Evolutionary conservation across 2,888 invertebrate species (phyloP), one percentile per base, ranked within the genome.

Genomic region (Brachycybe producta): DNA sequence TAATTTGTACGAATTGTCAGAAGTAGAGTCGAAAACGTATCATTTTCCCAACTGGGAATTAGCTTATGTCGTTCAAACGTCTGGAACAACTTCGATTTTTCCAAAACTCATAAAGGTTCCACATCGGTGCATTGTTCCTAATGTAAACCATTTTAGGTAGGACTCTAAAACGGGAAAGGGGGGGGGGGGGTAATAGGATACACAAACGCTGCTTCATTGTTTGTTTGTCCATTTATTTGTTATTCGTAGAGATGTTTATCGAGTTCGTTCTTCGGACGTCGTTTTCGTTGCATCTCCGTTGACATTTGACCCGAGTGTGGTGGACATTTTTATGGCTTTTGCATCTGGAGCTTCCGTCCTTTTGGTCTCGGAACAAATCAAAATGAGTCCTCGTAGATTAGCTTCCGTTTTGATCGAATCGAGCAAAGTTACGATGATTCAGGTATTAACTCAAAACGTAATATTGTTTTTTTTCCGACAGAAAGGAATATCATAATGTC

Each of bases 241-340:
- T 41, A 27, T 30, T 54, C 60, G 15, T 56, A 70, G 70, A 24
- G 51, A 60, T 13, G 57, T 62, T 1, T 71, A 65, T 57, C n/a
- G 57, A 19, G 32, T 70, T 3, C 57, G 53, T 2, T 11, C 55
- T 5, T 43, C 63, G 5, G 88, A 91, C 66, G 67, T 78, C 2
- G 76, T 92, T 54, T 80, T 82, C 59, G 77, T 83, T 60, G 75
- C 82, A 2, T 84, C 92, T 5, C 84, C 86, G 2, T 69, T 84
- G 38, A 86, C 87, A 23, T 95, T 95, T 72, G 94, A 95, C 69
- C 92, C 92, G 1, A 82, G 84, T 52, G 75, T 91, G 61, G 71
- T 94, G 38, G 92, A 94, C 69, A 72, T 91, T 47, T 80, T 91
- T 60, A 65, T 87, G 49, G 77, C 82, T 0, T 70, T 87, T 42